phyloP scores from a whole-genome alignment of 2,113 vertebrate genomes.

The Xiphorhynchus elegans region DNA sequence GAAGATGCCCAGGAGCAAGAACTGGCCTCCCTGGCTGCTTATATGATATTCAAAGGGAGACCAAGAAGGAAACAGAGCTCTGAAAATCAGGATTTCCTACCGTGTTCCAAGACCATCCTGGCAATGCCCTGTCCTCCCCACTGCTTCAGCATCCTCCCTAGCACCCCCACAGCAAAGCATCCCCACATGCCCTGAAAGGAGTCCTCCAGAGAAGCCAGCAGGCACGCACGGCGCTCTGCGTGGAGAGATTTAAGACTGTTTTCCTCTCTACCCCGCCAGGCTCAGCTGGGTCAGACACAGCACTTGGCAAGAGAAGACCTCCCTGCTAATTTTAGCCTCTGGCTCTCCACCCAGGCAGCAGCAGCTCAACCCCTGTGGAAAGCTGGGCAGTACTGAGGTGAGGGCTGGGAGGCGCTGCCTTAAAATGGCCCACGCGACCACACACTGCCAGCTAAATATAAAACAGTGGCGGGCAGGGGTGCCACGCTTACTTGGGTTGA shows the following conservation, averaged over 20 bases:
- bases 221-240: neutral
- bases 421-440: neutral
- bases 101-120: rapidly evolving
- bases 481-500: neutral
- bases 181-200: neutral
- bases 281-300: constrained; percentile 23
- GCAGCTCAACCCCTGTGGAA: constrained; percentile 36
- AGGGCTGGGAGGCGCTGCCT: constrained; percentile 35
- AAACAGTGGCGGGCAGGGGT: neutral
- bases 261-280: neutral
- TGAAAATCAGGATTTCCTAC: neutral
- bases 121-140: neutral
- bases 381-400: constrained; percentile 48
- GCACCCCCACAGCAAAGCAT: rapidly evolving
- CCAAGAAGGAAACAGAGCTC: neutral
- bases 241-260: neutral
- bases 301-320: constrained; percentile 57
- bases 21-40: neutral
- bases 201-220: neutral
- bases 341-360: constrained; percentile 68
- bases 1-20: neutral
- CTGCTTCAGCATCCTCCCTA: neutral
- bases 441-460: neutral
- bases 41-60: neutral
- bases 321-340: constrained; percentile 75